Conservation (phyloP, 1,140 invertebrate genomes). For the Anastrepha ludens region DNA sequence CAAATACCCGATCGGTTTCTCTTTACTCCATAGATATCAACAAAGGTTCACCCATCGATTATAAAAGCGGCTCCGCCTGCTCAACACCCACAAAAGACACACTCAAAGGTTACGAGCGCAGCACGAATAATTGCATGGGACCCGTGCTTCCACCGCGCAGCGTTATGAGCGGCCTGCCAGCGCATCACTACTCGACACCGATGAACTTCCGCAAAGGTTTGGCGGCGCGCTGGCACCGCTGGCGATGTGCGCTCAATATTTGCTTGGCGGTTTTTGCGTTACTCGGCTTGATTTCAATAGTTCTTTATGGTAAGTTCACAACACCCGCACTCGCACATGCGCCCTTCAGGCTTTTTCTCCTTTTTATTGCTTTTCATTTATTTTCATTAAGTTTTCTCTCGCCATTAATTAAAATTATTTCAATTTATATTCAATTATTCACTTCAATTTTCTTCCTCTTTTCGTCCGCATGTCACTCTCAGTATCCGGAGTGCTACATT, state of each 20-base stretch:
- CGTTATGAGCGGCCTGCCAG: constrained; percentile 77
- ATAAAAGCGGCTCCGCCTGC: constrained; percentile 79
- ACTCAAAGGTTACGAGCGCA: constrained; percentile 82
- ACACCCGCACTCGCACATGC: not conserved
- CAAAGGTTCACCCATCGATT: constrained; percentile 90
- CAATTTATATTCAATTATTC: constrained; percentile 22
- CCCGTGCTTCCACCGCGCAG: constrained; percentile 85
- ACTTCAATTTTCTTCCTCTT: constrained; percentile 10
- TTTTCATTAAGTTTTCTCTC: not conserved
- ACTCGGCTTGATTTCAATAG: constrained; percentile 87
- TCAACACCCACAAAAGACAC: constrained; percentile 74
- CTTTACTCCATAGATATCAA: constrained; percentile 81
- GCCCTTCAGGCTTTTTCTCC: not conserved
- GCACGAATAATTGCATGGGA: constrained; percentile 74
- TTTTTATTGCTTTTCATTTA: no score
- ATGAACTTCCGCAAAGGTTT: constrained; percentile 90
- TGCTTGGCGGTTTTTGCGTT: constrained; percentile 88
- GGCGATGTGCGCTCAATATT: constrained; percentile 88
- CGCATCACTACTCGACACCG: constrained; percentile 73
- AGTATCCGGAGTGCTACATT: constrained; percentile 88
- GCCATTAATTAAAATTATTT: constrained; percentile 19
- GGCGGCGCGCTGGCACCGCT: constrained; percentile 89
- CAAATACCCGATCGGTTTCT: not conserved
- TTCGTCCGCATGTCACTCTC: not conserved
- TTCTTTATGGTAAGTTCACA: constrained; percentile 85